phyloP scores from a whole-genome alignment of 2,113 vertebrate genomes.

The Aegithalos caudatus region DNA sequence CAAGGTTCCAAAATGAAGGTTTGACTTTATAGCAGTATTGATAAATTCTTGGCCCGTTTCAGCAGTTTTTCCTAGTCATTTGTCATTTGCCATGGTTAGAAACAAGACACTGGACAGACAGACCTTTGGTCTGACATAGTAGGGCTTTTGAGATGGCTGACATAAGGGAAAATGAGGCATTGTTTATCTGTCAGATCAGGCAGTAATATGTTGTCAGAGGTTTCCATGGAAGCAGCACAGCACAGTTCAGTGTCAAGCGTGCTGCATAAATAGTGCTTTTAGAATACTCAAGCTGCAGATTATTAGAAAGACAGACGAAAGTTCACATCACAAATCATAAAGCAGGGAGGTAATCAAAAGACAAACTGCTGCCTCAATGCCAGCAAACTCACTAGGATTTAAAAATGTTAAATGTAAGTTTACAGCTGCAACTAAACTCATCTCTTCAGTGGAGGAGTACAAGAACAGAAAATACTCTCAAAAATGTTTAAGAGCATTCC shows the following conservation, averaged over 20 bases:
- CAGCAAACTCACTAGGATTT: not conserved
- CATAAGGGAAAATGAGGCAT: not conserved
- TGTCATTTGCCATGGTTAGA: not conserved
- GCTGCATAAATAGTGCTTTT: constrained; percentile 5
- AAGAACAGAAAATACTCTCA: not conserved
- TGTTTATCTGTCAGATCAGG: not conserved
- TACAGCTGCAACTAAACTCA: not conserved
- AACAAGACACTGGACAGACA: not conserved
- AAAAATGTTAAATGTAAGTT: not conserved
- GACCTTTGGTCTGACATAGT: not conserved
- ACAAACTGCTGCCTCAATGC: not conserved
- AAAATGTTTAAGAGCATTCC: not conserved
- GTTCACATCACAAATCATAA: not conserved
- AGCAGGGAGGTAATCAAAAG: not conserved
- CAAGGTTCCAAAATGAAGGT: not conserved
- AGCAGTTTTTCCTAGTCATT: not conserved
- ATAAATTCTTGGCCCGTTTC: not conserved
- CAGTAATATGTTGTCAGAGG: constrained; percentile 3
- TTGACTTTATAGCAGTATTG: not conserved
- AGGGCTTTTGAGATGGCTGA: not conserved
- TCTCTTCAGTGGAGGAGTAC: not conserved
- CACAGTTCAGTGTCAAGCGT: not conserved
- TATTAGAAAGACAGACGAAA: constrained; percentile 29
- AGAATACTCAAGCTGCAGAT: constrained; percentile 19
- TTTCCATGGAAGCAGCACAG: constrained; percentile 28